These are phyloP conservation scores for Cephus rjabovi DNA, from an alignment of 2,888 invertebrate species.

Conservation along the genomic window DNA sequence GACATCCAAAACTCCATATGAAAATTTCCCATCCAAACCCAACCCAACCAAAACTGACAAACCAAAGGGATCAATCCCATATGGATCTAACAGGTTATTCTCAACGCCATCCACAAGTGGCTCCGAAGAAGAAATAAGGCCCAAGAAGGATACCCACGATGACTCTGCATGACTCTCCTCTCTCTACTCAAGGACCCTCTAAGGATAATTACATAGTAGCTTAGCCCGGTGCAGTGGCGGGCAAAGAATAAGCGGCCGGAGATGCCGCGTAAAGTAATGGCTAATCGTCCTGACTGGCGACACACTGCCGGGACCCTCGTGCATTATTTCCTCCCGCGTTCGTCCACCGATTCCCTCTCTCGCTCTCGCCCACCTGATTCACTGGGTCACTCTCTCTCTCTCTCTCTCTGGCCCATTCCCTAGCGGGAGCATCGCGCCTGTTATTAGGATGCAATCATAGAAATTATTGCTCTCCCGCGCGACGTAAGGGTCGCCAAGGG, in stretches of 20 bases:
- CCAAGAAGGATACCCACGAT: slow-evolving; percentile 16
- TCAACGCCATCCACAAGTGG: neutral
- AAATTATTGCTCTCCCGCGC: slow-evolving; percentile 46
- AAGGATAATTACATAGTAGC: slow-evolving; percentile 61
- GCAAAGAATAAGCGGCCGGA: slow-evolving; percentile 45
- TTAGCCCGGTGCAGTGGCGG: slow-evolving; percentile 38
- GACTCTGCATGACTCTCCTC: slow-evolving; percentile 24
- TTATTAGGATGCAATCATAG: slow-evolving; percentile 57
- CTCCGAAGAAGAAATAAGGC: neutral
- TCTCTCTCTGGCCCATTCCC: slow-evolving; percentile 20
- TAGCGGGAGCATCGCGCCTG: slow-evolving; percentile 29
- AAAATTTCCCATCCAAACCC: neutral
- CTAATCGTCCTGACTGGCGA: slow-evolving; percentile 50
- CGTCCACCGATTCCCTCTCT: neutral
- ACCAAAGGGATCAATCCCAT: neutral
- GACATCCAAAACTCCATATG: neutral
- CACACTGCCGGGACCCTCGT: slow-evolving; percentile 33
- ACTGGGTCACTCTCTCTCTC: slow-evolving; percentile 10
- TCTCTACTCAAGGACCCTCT: slow-evolving; percentile 48
- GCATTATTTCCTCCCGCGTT: slow-evolving; percentile 40
- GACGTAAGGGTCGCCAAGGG: slow-evolving; percentile 23
- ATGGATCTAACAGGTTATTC: too few relatives aligned
- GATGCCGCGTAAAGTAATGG: slow-evolving; percentile 51
- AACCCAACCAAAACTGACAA: too few relatives aligned
- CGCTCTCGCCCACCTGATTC: slow-evolving; percentile 7